Base-by-base conservation (phyloP, 2,888 invertebrate species). In the Quadroppia sp. region DNA sequence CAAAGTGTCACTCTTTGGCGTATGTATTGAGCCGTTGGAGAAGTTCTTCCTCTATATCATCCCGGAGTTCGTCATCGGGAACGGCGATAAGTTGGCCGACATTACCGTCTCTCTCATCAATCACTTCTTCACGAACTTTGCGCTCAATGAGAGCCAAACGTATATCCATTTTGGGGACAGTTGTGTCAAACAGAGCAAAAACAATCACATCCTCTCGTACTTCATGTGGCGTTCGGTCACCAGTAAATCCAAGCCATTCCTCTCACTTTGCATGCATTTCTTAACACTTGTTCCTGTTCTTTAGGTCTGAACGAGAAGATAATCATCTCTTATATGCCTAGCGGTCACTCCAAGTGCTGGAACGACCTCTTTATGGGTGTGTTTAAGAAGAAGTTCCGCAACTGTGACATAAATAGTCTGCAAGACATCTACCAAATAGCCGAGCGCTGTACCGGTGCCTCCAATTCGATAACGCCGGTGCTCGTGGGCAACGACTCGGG, bases 351-450 rank as follows among this genome's bases (percentile, higher is more conserved):
- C 25, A 56, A 45, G 4, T 71, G 59, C 45, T 74, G 74, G 74
- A 74, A 74, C 42, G 74, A 74, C 45, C 48, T 74, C 20, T 71
- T 74, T 53, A 74, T 74, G 74, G 74, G 71, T n/a, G 71, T 61
- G 1, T 74, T 74, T 25, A 70, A 59, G 36, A 74, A 74, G 53
- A 70, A 71, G 42, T 64, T 74, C 56, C 70, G 74, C n/a, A 74
- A 45, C 25, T 74, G 74, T 48, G 36, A 50, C 23, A 45, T 74
- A 0, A 71, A 70, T 61, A 56, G 42, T 30, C 45, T 74, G 6
- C 1, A 50, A 20, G 71, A 74, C 15, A 15, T 74, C 30, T 50
- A 71, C 20, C 25, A 32, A 53, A 42, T 74, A 1, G 74, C 74
- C 25, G 74, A 74, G 25, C 70, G 71, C 9, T 73, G 73, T 30